Base-by-base conservation (phyloP, 2,888 invertebrate species). In the Dryobota labecula region DNA sequence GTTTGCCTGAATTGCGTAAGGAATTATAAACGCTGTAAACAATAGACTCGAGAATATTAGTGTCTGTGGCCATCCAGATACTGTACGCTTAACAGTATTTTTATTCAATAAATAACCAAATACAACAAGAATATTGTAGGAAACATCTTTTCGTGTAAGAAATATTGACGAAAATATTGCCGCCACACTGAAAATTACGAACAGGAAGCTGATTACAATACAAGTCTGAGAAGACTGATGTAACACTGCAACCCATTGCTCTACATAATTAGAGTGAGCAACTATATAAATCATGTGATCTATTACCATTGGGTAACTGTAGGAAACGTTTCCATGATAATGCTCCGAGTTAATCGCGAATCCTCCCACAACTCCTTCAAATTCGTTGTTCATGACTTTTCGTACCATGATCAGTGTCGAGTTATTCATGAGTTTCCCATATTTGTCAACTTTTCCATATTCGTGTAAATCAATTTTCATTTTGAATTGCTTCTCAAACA, bases 81-180 rank as follows among this genome's bases (percentile, higher is more conserved):
- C 78, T 41, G 81, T 75, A 13, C 82, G 73, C 13, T 38, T 76
- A 3, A 84, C 56, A n/a, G 38, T 60, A 4, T 63, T 67, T 66
- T 86, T 90, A 78, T 87, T 88, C 7, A 90, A 72, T 71, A 90
- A 86, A 57, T 85, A 88, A 54, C 92, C 91, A 47, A 86, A 85
- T 13, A 90, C 83, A 9, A 86, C 67, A 43, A 91, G 66, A 30
- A 87, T 47, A 20, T 87, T 82, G 13, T 86, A 82, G 1, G 73
- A 41, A 27, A 77, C 20, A 73, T 89, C 87, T 36, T 66, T 80
- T 6, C 36, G 27, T 0, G 65, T 61, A 15, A 82, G 70, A 78
- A 91, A 91, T 68, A 90, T 67, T 27, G 76, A 73, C 11, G 89
- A 66, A 1, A 60, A 18, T 47, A 76, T 73, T 7, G 84, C 78